Conservation (phyloP, 2,113 vertebrate genomes). For the Nyctereutes procyonoides region DNA sequence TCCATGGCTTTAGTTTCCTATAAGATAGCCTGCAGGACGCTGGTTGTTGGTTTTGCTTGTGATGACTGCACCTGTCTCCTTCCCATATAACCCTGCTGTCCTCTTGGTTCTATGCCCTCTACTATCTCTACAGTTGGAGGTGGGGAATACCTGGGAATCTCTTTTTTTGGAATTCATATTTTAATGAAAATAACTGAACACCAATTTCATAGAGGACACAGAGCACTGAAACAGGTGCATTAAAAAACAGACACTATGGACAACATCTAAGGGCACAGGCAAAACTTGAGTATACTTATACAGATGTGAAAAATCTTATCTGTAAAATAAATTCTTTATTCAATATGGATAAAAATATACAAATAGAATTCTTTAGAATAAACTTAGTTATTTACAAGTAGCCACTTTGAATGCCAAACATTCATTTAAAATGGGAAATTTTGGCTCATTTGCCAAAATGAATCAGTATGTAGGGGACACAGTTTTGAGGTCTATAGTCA, state of each 20-base stretch:
- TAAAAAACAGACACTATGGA: not conserved
- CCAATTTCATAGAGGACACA: not conserved
- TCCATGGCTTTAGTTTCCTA: not conserved
- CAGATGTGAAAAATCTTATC: not conserved
- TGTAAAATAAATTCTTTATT: not conserved
- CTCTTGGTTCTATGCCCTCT: not conserved
- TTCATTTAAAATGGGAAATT: not conserved
- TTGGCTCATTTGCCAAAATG: not conserved
- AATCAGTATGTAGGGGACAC: not conserved
- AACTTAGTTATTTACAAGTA: not conserved
- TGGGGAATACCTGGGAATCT: not conserved
- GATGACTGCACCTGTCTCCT: not conserved
- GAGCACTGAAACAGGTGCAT: not conserved
- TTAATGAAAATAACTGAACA: not conserved
- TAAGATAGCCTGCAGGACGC: not conserved
- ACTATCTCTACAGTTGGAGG: not conserved
- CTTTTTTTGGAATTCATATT: not conserved
- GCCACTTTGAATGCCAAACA: not conserved
- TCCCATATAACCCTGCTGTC: not conserved
- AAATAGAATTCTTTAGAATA: not conserved
- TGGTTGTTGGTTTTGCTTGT: not conserved
- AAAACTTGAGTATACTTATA: not conserved
- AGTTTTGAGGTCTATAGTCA: not conserved
- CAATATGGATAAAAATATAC: not conserved
- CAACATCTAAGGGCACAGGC: not conserved